Conservation (phyloP, 2,888 invertebrate species). For the Steinernema scapterisci region DNA sequence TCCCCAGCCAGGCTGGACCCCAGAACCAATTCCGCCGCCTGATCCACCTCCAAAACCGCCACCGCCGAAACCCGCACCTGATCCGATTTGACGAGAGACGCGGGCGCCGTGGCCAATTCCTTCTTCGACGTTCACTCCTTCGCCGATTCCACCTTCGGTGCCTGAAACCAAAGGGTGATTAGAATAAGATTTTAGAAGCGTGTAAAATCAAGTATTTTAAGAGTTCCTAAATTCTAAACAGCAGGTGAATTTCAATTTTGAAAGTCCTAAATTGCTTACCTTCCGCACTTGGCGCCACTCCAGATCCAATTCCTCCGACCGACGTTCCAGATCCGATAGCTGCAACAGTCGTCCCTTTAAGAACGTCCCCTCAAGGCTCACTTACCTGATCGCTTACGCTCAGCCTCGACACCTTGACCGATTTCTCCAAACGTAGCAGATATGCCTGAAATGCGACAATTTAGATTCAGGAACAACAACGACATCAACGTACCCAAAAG, state of each 20-base stretch:
- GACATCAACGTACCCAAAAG: not conserved
- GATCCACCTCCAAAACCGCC: not conserved
- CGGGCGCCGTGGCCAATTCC: constrained; percentile 12
- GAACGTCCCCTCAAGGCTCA: too few species aligned
- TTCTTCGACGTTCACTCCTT: not conserved
- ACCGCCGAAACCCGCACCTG: constrained; percentile 16
- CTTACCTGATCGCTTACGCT: not conserved
- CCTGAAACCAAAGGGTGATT: too few species aligned
- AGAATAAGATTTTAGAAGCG: too few species aligned
- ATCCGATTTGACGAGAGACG: constrained; percentile 19
- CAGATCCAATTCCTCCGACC: not conserved
- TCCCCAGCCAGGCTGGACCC: constrained; percentile 3
- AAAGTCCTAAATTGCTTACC: not conserved
- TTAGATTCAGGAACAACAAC: not conserved
- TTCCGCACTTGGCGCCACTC: not conserved
- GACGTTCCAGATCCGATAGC: not conserved
- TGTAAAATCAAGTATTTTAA: too few species aligned
- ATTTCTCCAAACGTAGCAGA: not conserved
- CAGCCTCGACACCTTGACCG: not conserved
- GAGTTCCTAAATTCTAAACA: too few species aligned
- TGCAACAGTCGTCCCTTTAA: not conserved
- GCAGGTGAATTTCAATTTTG: too few species aligned
- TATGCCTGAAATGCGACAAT: not conserved
- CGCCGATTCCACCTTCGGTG: not conserved
- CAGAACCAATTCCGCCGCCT: not conserved